Evolutionary conservation across 2,113 vertebrate species (phyloP).

Genomic region (Hypanus sabinus): DNA sequence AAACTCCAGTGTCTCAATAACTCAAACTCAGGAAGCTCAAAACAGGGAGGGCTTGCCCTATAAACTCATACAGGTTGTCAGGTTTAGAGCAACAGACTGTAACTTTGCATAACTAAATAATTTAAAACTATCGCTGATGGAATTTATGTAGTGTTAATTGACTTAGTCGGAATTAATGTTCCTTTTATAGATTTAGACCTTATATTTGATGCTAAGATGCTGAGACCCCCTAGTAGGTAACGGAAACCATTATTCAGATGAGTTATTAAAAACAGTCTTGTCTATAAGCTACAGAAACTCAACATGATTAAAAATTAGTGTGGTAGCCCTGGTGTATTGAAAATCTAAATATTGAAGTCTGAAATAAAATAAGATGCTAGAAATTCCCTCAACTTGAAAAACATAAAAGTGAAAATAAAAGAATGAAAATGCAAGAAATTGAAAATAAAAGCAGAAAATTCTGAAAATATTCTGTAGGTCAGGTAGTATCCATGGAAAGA

Average conservation of each 20-base stretch:
- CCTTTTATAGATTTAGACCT: not conserved
- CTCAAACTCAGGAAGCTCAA: not conserved
- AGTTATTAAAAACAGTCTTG: not conserved
- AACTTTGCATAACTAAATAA: conserved; percentile 34
- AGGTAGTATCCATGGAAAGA: no score
- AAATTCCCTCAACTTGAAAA: no score
- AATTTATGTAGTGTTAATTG: conserved; percentile 26
- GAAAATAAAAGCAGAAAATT: no score
- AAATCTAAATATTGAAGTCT: no score
- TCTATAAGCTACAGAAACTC: not conserved
- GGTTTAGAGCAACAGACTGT: conserved; percentile 15
- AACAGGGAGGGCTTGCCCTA: not conserved
- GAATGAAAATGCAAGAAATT: no score
- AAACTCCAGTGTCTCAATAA: not conserved
- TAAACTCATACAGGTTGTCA: not conserved
- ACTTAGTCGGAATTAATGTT: not conserved
- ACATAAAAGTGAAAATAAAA: no score
- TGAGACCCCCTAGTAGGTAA: not conserved
- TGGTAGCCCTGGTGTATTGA: no score
- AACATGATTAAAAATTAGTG: not conserved
- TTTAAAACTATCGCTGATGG: not conserved
- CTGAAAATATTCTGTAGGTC: no score
- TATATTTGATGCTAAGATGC: not conserved
- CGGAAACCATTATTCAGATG: not conserved
- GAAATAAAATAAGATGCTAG: no score